Conservation (phyloP, 2,113 vertebrate species). For the Scartelaos histophorus region DNA sequence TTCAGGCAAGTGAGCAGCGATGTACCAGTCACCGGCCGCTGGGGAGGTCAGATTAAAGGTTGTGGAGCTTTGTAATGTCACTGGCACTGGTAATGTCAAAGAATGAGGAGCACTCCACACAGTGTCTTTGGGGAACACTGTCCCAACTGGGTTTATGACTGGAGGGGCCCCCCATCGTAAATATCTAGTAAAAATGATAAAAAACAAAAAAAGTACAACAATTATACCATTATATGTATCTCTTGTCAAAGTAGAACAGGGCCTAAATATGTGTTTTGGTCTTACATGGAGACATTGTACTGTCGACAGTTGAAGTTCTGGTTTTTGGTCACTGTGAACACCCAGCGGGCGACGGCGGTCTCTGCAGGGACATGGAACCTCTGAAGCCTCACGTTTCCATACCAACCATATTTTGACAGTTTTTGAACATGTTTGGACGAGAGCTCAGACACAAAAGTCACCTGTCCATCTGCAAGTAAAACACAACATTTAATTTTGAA, state of each 20-base stretch:
- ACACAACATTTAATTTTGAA: background rate
- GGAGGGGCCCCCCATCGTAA: conserved; percentile 89
- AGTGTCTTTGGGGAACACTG: conserved; percentile 80
- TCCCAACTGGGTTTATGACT: conserved; percentile 84
- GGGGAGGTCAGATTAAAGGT: conserved; percentile 86
- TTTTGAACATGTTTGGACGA: conserved; percentile 88
- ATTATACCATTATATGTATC: no score
- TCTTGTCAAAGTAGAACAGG: background rate
- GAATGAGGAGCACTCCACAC: conserved; percentile 74
- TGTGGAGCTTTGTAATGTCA: conserved; percentile 64
- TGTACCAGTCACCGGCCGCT: conserved; percentile 87
- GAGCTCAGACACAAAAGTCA: conserved; percentile 82
- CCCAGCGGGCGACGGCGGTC: conserved; percentile 83
- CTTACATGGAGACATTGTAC: conserved; percentile 86
- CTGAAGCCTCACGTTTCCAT: conserved; percentile 86
- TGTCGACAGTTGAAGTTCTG: conserved; percentile 76
- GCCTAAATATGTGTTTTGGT: background rate
- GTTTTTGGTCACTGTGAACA: conserved; percentile 80
- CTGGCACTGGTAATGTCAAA: conserved; percentile 72
- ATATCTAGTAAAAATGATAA: conserved; percentile 74
- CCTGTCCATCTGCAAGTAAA: conserved; percentile 45
- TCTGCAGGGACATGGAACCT: conserved; percentile 88
- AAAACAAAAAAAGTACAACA: background rate
- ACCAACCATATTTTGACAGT: conserved; percentile 90
- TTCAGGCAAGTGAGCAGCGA: conserved; percentile 89